Conservation (phyloP, 2,888 invertebrate species). For the Scrobipalpa costella region DNA sequence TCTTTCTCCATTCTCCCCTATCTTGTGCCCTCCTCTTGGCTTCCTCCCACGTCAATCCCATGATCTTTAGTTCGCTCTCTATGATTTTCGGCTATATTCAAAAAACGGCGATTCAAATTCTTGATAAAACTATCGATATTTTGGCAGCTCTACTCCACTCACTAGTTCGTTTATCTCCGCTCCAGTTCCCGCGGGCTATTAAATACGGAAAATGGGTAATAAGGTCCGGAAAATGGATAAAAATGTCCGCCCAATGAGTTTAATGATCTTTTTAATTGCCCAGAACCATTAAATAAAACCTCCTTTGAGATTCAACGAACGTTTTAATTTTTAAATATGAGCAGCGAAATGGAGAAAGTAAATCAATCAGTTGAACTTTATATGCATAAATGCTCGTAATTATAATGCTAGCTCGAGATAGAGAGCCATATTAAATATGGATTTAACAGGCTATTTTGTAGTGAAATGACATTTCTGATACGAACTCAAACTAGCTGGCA, state of each 20-base stretch:
- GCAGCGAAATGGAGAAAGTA: neutral
- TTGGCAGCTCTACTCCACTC: neutral
- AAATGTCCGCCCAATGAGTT: slow-evolving; percentile 1
- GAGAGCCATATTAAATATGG: too few relatives aligned
- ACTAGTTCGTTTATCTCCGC: neutral
- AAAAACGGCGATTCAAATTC: neutral
- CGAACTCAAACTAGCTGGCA: too few relatives aligned
- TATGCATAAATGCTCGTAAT: too few relatives aligned
- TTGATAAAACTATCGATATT: neutral
- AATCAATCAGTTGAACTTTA: too few relatives aligned
- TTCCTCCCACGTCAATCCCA: too few relatives aligned
- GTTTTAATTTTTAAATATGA: neutral
- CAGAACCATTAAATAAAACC: neutral
- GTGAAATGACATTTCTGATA: too few relatives aligned
- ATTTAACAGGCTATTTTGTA: too few relatives aligned
- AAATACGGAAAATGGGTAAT: neutral
- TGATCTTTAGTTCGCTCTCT: too few relatives aligned
- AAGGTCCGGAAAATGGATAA: neutral
- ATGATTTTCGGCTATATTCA: too few relatives aligned
- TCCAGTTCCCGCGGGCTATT: neutral
- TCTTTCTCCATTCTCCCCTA: too few relatives aligned
- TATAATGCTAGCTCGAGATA: too few relatives aligned
- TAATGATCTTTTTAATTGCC: slow-evolving; percentile 3
- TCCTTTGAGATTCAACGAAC: neutral
- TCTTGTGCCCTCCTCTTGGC: too few relatives aligned